These are phyloP conservation scores for cattle (Bos taurus) DNA, from an alignment of 2,113 vertebrate species.

Conservation along the genomic window ARS-UCD2.0 NC_037347.1:69110001-69110500, in stretches of 20 bases:
- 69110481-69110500: background rate
- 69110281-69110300: constrained; percentile 36
- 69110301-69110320: background rate
- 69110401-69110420: background rate
- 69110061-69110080: background rate
- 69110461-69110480: rapidly evolving
- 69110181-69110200: constrained; percentile 53
- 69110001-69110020: constrained; percentile 44
- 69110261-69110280: constrained; percentile 43
- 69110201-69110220: background rate
- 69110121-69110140: constrained; percentile 33
- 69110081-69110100: constrained; percentile 18
- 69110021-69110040: constrained; percentile 39
- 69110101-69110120: constrained; percentile 40
- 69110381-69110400: rapidly evolving
- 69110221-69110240: constrained; percentile 20
- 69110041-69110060: background rate
- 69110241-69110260: constrained; percentile 42
- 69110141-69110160: constrained; percentile 11
- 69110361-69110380: background rate
- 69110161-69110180: constrained; percentile 50
- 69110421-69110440: background rate
- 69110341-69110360: background rate
- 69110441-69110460: background rate
- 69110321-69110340: background rate